Evolutionary conservation across 2,888 invertebrate genomes (phyloP).

Genomic region (Bedellia somnulentella): DNA sequence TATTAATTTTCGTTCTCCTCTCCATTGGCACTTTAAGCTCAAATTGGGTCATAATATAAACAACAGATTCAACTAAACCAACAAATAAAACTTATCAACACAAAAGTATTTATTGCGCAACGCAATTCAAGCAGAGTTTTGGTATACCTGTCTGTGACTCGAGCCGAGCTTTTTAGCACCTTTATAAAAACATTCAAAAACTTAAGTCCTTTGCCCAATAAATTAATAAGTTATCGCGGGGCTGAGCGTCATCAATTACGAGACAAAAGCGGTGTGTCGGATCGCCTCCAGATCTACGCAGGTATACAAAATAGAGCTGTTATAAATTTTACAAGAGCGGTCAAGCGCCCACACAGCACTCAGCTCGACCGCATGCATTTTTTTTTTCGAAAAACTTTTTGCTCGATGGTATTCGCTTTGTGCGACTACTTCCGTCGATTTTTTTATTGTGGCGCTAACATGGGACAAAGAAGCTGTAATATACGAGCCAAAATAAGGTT

Average conservation of each 20-base stretch:
- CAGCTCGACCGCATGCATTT: slow-evolving; percentile 44
- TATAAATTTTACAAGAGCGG: slow-evolving; percentile 56
- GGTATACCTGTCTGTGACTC: slow-evolving; percentile 12
- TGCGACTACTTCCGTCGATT: slow-evolving; percentile 52
- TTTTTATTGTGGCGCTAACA: slow-evolving; percentile 53
- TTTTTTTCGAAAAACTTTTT: slow-evolving; percentile 38
- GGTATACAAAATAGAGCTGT: slow-evolving; percentile 60
- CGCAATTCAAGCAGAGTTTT: slow-evolving; percentile 9
- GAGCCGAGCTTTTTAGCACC: slow-evolving; percentile 48
- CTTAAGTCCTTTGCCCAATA: slow-evolving; percentile 46
- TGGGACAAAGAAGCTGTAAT: slow-evolving; percentile 31
- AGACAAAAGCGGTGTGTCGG: slow-evolving; percentile 32
- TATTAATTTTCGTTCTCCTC: too few relatives aligned
- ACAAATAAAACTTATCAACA: background rate
- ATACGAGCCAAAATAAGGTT: slow-evolving; percentile 21
- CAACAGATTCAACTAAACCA: too few relatives aligned
- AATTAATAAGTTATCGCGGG: slow-evolving; percentile 59
- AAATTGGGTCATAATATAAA: too few relatives aligned
- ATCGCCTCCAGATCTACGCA: slow-evolving; percentile 32
- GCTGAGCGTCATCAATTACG: slow-evolving; percentile 42
- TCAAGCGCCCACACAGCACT: slow-evolving; percentile 30
- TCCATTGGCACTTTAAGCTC: too few relatives aligned
- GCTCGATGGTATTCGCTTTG: slow-evolving; percentile 51
- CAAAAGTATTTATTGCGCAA: slow-evolving; percentile 1
- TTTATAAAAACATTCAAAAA: slow-evolving; percentile 39